Base-by-base conservation (phyloP, 2,888 invertebrate species). In the Pseudoips prasinana region DNA sequence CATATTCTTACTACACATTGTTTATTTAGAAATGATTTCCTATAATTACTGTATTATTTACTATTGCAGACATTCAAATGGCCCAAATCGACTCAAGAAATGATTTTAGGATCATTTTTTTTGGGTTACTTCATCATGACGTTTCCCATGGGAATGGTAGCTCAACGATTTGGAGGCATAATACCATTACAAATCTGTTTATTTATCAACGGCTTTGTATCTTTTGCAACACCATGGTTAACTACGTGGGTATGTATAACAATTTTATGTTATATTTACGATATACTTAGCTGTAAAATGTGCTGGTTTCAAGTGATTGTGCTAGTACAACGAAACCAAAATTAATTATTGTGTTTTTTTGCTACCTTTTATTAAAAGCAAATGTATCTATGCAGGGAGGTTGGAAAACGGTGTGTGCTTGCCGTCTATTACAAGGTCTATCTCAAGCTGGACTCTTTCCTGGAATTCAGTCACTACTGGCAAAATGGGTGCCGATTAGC, bases 371-470 rank as follows among this genome's bases (percentile, higher is more conserved):
- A n/a, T n/a, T n/a, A n/a, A n/a, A n/a, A n/a, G n/a, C n/a, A n/a
- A n/a, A n/a, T n/a, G n/a, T n/a, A n/a, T 14, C 3, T 19, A 49
- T 87, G 0, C 53, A 92, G 73, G 89, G 90, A 30, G 85, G 88
- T 25, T 92, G 91, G 91, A 83, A 76, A 28, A 74, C 92, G 0
- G 83, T 94, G 0, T 92, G 93, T 56, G 82, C 77, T 0, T 90
- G 93, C 32, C 90, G 96, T 30, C 88, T 94, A 0, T 43, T 93
- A 0, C 93, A 94, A 73, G 97, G 97, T 0, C 69, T 95, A 6
- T 81, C 91, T 0, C 94, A 95, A 78, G 92, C 93, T 4, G 92
- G 92, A 10, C 80, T 93, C 1, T 92, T 91, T 58, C 95, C 95
- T 0, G 90, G 91, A 10, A 69, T 92, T 0, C 94, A 94, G 44